phyloP scores from a whole-genome alignment of 2,888 invertebrate species.

The Drosophila anceps region DNA sequence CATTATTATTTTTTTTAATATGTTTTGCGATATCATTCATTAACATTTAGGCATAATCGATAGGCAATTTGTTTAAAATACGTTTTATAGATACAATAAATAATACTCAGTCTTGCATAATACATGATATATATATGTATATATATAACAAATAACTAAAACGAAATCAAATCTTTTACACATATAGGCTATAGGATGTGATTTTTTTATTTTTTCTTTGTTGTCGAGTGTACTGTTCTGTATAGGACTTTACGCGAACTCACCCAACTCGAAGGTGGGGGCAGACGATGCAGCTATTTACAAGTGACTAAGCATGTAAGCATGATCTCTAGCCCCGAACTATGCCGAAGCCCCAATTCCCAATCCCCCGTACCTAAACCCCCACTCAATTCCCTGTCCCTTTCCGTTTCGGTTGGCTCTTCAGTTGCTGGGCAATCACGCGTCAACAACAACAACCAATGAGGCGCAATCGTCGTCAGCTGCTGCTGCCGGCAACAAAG shows the following conservation, averaged over 20 bases:
- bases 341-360: background rate
- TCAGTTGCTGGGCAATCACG: constrained; percentile 75
- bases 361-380: background rate
- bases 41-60: constrained; percentile 67
- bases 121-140: constrained; percentile 55
- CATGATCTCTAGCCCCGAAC: constrained; percentile 31
- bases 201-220: background rate
- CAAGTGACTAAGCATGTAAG: constrained; percentile 70
- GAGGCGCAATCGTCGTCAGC: constrained; percentile 76
- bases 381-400: constrained; percentile 9
- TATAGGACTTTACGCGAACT: constrained; percentile 29
- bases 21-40: constrained; percentile 34
- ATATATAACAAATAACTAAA: constrained; percentile 65
- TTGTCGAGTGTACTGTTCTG: constrained; percentile 19
- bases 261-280: constrained; percentile 35
- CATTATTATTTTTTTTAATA: constrained; percentile 29
- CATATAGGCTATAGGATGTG: constrained; percentile 27
- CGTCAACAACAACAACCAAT: constrained; percentile 75
- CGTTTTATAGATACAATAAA: constrained; percentile 66
- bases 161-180: constrained; percentile 45
- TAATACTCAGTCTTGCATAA: constrained; percentile 78
- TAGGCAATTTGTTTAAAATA: constrained; percentile 66
- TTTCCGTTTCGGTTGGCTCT: constrained; percentile 3
- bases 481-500: constrained; percentile 71
- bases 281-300: constrained; percentile 60